A percentile compares a stretch with the other conserved stretches of the same genome.
These are phyloP conservation scores for Morone chrysops DNA, from an alignment of 2,113 vertebrate species.

Conservation along the genomic window DNA sequence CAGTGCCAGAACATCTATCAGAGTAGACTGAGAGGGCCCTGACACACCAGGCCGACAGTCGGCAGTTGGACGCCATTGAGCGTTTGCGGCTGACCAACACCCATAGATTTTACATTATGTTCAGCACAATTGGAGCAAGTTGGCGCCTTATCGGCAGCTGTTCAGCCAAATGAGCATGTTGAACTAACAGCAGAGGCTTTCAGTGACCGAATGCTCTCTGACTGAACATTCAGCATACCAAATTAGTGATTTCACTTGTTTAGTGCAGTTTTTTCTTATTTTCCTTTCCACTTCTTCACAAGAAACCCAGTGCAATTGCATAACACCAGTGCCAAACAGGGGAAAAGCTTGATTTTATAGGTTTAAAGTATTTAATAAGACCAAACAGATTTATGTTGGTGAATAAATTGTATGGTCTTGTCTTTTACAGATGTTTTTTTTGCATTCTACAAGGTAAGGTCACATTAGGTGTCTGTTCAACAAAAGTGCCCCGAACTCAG, in stretches of 20 bases:
- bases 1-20: slow-evolving; percentile 52
- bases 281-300: not conserved
- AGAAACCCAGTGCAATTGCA: too few relatives aligned
- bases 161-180: slow-evolving; percentile 11
- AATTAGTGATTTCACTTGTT: not conserved
- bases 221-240: not conserved
- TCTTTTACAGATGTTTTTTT: not conserved
- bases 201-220: not conserved
- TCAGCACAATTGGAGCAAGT: slow-evolving; percentile 54
- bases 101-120: slow-evolving; percentile 51
- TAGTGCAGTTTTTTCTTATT: not conserved
- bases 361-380: not conserved
- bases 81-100: slow-evolving; percentile 34
- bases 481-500: not conserved
- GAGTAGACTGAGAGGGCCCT: slow-evolving; percentile 37
- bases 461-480: not conserved
- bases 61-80: slow-evolving; percentile 27
- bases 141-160: slow-evolving; percentile 46
- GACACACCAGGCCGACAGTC: slow-evolving; percentile 35
- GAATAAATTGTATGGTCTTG: not conserved
- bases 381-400: not conserved
- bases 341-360: not conserved
- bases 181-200: not conserved
- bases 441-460: not conserved
- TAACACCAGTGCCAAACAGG: not conserved